These are phyloP conservation scores for Meganola albula DNA, from an alignment of 2,888 invertebrate genomes.

Conservation along the genomic window DNA sequence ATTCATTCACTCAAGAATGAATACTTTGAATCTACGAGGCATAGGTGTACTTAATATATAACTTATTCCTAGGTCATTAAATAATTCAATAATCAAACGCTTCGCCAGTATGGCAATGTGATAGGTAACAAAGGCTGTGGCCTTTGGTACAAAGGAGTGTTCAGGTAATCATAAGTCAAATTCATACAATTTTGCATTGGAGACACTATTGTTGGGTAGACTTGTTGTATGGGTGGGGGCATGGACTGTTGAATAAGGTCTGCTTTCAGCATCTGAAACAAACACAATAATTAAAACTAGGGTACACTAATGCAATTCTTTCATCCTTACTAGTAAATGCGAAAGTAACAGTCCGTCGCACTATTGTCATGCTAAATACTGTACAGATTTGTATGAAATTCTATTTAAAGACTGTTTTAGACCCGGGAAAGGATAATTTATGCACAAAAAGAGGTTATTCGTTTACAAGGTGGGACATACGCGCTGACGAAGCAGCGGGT, in stretches of 20 bases:
- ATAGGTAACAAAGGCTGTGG: slow-evolving; percentile 35
- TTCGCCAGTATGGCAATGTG: slow-evolving; percentile 42
- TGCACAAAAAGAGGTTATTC: no score
- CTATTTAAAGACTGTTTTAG: no score
- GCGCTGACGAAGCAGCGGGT: no score
- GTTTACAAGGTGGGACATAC: no score
- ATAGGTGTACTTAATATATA: neutral
- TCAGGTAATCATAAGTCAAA: slow-evolving; percentile 44
- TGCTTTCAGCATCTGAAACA: slow-evolving; percentile 46
- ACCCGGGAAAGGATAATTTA: no score
- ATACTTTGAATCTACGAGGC: neutral
- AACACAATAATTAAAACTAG: no score
- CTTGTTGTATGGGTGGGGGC: slow-evolving; percentile 29
- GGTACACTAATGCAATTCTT: no score
- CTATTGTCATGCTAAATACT: no score
- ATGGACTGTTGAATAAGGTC: slow-evolving; percentile 43
- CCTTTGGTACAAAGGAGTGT: slow-evolving; percentile 21
- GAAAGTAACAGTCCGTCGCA: no score
- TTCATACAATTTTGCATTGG: slow-evolving; percentile 38
- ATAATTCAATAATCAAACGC: slow-evolving; percentile 27
- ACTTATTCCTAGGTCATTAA: slow-evolving; percentile 7
- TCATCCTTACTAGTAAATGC: no score
- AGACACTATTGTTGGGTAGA: slow-evolving; percentile 39
- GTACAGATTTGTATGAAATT: no score
- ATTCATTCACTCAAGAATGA: neutral